phyloP scores from a whole-genome alignment of 2,113 vertebrate species.

The Bufo gargarizans region DNA sequence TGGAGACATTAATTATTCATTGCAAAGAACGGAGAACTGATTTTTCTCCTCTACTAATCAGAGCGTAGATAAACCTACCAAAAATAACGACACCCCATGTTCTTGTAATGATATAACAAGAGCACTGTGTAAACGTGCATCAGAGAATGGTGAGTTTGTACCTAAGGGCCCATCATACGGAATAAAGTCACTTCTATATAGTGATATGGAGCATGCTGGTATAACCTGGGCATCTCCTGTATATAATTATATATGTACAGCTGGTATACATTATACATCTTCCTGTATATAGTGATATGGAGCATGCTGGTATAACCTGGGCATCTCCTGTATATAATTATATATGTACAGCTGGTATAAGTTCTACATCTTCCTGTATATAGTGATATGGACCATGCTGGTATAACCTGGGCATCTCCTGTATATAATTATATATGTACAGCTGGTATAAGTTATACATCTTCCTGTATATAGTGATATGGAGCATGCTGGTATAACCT shows the following conservation, averaged over 20 bases:
- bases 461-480: neutral
- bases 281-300: too few species aligned
- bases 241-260: too few species aligned
- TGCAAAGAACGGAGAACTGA: conserved; percentile 37
- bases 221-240: too few species aligned
- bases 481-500: neutral
- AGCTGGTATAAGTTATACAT: neutral
- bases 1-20: conserved; percentile 59
- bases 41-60: neutral
- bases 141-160: neutral
- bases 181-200: too few species aligned
- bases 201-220: too few species aligned
- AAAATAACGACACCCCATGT: neutral
- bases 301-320: neutral
- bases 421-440: neutral
- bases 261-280: too few species aligned
- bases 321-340: neutral
- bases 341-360: neutral
- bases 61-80: neutral
- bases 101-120: neutral
- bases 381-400: neutral
- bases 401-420: neutral
- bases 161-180: neutral
- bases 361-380: neutral
- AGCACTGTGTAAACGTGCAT: neutral